phyloP scores from a whole-genome alignment of 2,113 vertebrate genomes.

The Gyps fulvus region DNA sequence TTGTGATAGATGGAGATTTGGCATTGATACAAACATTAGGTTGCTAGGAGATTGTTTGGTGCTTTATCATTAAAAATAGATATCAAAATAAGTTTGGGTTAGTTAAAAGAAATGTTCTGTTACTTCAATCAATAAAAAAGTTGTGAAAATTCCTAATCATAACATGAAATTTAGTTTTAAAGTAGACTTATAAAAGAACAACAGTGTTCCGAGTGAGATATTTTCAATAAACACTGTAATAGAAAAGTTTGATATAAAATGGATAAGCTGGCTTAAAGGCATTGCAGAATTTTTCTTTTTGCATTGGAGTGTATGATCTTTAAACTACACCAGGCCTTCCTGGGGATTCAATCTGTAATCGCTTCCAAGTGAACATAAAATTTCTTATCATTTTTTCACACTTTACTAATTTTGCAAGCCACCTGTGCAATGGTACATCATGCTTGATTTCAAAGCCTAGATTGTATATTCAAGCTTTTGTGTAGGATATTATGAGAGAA shows the following conservation, averaged over 20 bases:
- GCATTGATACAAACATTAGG: not conserved
- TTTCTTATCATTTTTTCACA: not conserved
- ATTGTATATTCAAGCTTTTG: not conserved
- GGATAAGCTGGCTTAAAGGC: not conserved
- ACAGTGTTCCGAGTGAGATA: not conserved
- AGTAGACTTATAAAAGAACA: not conserved
- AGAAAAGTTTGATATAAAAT: not conserved
- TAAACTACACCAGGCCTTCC: not conserved
- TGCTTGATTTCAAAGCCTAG: not conserved
- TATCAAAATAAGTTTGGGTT: not conserved
- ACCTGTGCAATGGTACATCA: not conserved
- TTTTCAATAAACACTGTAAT: not conserved
- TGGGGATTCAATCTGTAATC: not conserved
- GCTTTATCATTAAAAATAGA: not conserved
- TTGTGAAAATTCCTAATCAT: not conserved
- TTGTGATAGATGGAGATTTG: not conserved
- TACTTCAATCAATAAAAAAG: not conserved
- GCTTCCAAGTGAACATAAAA: not conserved
- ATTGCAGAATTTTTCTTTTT: not conserved
- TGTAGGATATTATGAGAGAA: not conserved
- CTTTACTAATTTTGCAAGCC: not conserved
- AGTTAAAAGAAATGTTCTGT: not conserved
- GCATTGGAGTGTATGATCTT: not conserved
- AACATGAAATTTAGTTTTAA: not conserved
- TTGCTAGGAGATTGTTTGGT: not conserved